phyloP scores from a whole-genome alignment of 2,797 vertebrate species.

The Anguilla megastoma region DNA sequence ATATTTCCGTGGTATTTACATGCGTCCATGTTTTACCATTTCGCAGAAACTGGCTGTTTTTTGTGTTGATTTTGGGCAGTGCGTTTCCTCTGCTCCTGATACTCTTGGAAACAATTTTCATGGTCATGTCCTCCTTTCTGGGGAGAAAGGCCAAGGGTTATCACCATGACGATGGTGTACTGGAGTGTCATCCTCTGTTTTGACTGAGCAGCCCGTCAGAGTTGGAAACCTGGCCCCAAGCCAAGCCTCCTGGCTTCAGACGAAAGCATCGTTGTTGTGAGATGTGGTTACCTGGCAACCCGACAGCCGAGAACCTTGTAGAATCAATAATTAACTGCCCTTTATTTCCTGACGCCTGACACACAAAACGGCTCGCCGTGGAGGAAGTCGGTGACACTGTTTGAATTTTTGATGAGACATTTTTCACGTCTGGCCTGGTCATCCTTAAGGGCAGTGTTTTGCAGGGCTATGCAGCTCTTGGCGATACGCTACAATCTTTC shows the following conservation, averaged over 20 bases:
- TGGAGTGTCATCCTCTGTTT: neutral
- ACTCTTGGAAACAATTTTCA: no score
- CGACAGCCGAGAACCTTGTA: slow-evolving; percentile 51
- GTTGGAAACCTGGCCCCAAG: slow-evolving; percentile 23
- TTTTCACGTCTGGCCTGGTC: neutral
- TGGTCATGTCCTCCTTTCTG: no score
- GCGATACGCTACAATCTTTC: no score
- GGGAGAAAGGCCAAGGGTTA: no score
- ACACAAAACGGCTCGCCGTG: neutral
- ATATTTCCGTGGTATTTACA: no score
- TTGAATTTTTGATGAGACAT: neutral
- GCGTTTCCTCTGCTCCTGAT: no score
- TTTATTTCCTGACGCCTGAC: slow-evolving; percentile 22
- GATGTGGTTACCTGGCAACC: slow-evolving; percentile 50
- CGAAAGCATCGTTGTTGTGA: slow-evolving; percentile 47
- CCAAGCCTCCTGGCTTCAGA: slow-evolving; percentile 33
- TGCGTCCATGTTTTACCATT: no score
- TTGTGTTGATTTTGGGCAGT: no score
- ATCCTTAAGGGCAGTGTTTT: no score
- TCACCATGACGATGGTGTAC: no score
- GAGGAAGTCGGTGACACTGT: neutral
- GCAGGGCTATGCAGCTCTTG: no score
- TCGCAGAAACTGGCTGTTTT: no score
- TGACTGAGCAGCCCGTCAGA: neutral
- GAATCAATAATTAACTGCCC: slow-evolving; percentile 63